A percentile compares a stretch with the other conserved stretches of the same genome.
phyloP scores from a whole-genome alignment of 2,797 vertebrate genomes.

The Phrynocephalus vlangalii region DNA sequence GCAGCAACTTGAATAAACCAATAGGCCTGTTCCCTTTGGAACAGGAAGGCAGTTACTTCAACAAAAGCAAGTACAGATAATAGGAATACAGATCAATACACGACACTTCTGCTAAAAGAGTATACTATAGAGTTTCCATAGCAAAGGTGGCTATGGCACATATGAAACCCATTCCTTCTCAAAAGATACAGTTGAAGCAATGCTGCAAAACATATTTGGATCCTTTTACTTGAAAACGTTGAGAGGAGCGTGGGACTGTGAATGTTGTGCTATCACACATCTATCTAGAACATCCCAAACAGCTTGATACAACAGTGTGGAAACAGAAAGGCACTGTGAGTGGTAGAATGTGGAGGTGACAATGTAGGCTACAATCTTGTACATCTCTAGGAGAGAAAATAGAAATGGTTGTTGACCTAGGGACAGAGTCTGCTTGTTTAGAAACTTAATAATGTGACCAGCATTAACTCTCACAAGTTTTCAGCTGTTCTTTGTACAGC shows the following conservation, averaged over 20 bases:
- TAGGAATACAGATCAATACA: too few relatives aligned
- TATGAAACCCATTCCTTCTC: neutral
- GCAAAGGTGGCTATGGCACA: neutral
- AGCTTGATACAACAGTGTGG: neutral
- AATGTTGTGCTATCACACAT: neutral
- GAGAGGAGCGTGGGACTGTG: neutral
- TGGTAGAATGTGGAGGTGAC: neutral
- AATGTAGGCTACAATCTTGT: neutral
- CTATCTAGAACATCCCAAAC: neutral
- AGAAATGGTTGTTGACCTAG: neutral
- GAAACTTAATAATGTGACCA: neutral
- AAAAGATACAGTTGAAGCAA: neutral
- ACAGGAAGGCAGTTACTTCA: too few relatives aligned
- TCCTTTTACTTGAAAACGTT: neutral
- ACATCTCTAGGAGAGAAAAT: neutral
- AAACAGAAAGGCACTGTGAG: neutral
- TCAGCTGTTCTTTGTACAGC: neutral
- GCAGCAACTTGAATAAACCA: too few relatives aligned
- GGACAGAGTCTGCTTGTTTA: neutral
- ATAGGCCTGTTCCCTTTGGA: too few relatives aligned
- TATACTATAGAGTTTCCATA: neutral
- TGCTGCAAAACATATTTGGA: neutral
- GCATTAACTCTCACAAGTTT: too few relatives aligned
- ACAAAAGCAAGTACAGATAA: too few relatives aligned
- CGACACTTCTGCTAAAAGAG: neutral